Conservation (phyloP, 2,888 invertebrate genomes). For the Sturmia bella region DNA sequence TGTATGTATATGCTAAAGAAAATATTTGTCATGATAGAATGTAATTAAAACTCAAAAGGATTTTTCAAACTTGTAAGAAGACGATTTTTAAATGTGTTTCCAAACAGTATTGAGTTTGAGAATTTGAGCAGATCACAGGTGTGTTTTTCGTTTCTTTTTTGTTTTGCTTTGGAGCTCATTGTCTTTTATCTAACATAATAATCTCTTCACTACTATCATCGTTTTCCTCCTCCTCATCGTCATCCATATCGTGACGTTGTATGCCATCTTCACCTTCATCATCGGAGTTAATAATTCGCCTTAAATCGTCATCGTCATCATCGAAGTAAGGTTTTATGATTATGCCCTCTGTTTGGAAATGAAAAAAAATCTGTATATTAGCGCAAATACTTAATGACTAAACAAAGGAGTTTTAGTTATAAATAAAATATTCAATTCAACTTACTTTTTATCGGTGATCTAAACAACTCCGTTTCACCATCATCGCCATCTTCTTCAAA, state of each 20-base stretch:
- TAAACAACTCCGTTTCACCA: constrained; percentile 81
- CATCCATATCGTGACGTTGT: constrained; percentile 73
- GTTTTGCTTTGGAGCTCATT: constrained; percentile 41
- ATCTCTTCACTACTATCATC: constrained; percentile 79
- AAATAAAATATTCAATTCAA: constrained; percentile 35
- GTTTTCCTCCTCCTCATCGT: constrained; percentile 75
- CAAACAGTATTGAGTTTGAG: constrained; percentile 39
- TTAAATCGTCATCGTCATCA: constrained; percentile 84
- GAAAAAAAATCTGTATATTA: constrained; percentile 8
- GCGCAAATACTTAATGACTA: background rate
- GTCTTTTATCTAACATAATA: constrained; percentile 77
- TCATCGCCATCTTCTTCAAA: constrained; percentile 80
- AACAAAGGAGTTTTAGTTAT: background rate
- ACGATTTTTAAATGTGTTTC: background rate
- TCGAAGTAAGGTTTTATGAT: constrained; percentile 86
- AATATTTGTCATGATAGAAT: constrained; percentile 55
- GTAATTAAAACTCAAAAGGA: constrained; percentile 36
- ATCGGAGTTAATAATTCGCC: constrained; percentile 79
- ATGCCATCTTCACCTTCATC: constrained; percentile 75
- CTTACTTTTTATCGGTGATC: constrained; percentile 81
- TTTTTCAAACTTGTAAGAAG: constrained; percentile 6
- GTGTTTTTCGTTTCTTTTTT: background rate
- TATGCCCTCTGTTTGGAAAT: constrained; percentile 76
- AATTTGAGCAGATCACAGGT: constrained; percentile 69
- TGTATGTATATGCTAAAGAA: constrained; percentile 1